Evolutionary conservation across 1,140 invertebrate genomes (phyloP).

Genomic region (Drosophila guanche): DNA sequence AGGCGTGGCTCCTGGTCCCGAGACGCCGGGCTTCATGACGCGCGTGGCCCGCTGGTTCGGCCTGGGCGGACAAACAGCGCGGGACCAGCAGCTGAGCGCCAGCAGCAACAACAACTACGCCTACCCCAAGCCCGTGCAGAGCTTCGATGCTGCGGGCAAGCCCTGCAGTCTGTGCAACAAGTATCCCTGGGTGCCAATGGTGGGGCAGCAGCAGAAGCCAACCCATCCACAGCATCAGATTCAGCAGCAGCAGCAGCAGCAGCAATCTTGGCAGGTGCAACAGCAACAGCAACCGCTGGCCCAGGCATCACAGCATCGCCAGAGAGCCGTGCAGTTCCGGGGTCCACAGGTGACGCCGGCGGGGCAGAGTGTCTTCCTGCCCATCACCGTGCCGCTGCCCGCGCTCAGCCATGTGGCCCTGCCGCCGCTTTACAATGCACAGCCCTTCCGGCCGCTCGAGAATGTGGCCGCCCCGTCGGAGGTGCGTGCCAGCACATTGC

Average conservation of each 20-base stretch:
- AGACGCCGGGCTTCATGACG: conserved; percentile 68
- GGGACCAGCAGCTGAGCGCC: conserved; percentile 60
- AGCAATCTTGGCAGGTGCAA: conserved; percentile 52
- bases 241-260: conserved; percentile 49
- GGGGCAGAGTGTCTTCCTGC: conserved; percentile 50
- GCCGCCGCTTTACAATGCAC: conserved; percentile 86
- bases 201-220: conserved; percentile 72
- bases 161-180: conserved; percentile 89
- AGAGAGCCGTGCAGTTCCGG: conserved; percentile 71
- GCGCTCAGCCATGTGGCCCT: conserved; percentile 85
- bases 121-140: conserved; percentile 63
- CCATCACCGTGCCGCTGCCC: conserved; percentile 85
- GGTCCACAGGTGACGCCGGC: conserved; percentile 24
- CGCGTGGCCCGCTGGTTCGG: conserved; percentile 80
- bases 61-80: conserved; percentile 45
- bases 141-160: conserved; percentile 69
- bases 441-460: conserved; percentile 84
- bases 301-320: conserved; percentile 65
- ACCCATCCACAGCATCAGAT: conserved; percentile 53
- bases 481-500: conserved; percentile 25
- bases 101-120: conserved; percentile 57
- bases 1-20: not conserved
- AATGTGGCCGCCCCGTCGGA: conserved; percentile 73
- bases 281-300: conserved; percentile 48
- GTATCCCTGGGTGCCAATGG: conserved; percentile 90